phyloP scores from a whole-genome alignment of 1,140 invertebrate genomes.

The Linepithema humile region DNA sequence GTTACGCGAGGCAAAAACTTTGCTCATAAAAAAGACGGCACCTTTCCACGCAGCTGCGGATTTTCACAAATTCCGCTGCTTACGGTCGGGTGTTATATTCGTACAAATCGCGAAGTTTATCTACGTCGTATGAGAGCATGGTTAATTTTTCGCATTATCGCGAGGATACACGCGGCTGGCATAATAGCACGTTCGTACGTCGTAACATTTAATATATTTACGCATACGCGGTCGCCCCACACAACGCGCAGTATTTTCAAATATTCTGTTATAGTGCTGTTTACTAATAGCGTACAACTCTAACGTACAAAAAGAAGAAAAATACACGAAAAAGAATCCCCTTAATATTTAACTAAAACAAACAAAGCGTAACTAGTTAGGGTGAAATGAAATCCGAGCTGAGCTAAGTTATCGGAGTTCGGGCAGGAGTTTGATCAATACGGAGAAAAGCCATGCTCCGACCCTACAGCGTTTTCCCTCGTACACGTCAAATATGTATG shows the following conservation, averaged over 20 bases:
- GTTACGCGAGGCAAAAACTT: constrained; percentile 2
- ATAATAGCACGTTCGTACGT: neutral
- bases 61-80: neutral
- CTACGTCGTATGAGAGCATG: neutral
- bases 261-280: neutral
- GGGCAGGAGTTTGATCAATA: constrained; percentile 57
- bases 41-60: neutral
- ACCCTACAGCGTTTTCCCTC: constrained; percentile 47
- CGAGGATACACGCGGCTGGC: neutral
- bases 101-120: neutral
- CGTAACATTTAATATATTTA: constrained; percentile 10
- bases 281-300: neutral
- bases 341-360: constrained; percentile 43
- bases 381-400: constrained; percentile 40
- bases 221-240: neutral
- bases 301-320: neutral
- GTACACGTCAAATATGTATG: constrained; percentile 53
- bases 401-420: constrained; percentile 43
- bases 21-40: neutral
- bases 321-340: neutral
- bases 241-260: constrained; percentile 27
- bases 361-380: constrained; percentile 41
- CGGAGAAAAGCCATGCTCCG: constrained; percentile 40
- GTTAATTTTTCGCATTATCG: constrained; percentile 36
- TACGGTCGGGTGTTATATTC: neutral